Evolutionary conservation across 2,113 vertebrate genomes (phyloP).

Genomic region (Pterocles burchelli): DNA sequence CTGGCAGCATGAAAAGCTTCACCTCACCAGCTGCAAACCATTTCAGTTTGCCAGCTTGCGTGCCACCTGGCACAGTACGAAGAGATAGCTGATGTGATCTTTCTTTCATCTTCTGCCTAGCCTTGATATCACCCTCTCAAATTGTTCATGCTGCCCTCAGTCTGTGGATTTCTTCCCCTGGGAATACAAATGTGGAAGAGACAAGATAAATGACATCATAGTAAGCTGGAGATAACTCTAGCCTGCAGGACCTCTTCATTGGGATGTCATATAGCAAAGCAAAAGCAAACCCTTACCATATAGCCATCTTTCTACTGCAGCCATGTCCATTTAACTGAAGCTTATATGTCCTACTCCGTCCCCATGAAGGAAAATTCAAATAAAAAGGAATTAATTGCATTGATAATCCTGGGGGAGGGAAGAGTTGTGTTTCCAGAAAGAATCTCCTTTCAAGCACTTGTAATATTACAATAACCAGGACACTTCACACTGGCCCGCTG

Average conservation of each 20-base stretch:
- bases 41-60: neutral
- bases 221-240: neutral
- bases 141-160: neutral
- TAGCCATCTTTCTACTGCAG: neutral
- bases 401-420: neutral
- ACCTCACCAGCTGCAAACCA: neutral
- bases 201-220: neutral
- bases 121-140: neutral
- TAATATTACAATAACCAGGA: neutral
- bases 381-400: neutral
- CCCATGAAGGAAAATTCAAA: neutral
- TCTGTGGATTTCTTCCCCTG: neutral
- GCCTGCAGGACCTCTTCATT: neutral
- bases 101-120: neutral
- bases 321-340: neutral
- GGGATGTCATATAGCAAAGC: neutral
- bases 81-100: neutral
- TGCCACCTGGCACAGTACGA: neutral
- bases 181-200: neutral
- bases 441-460: neutral
- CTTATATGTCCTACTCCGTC: neutral
- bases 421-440: neutral
- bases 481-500: neutral
- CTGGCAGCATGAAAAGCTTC: neutral
- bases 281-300: neutral